Evolutionary conservation across 1,140 invertebrate species (phyloP).

Genomic region (Drosophila gunungcola): DNA sequence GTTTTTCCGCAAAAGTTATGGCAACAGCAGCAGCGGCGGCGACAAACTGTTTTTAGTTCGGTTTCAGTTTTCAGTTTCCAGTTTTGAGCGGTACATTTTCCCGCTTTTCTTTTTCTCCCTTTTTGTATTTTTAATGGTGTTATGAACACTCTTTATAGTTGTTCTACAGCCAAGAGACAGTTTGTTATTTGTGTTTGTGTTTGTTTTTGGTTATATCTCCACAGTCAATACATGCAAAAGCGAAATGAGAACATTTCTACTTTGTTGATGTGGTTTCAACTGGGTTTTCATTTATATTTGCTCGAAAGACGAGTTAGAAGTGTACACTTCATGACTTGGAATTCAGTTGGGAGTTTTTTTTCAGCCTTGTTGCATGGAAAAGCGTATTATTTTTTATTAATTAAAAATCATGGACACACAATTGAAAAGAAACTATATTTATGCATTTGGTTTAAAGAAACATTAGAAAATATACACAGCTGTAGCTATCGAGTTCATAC

Average conservation of each 20-base stretch:
- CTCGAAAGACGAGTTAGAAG: neutral
- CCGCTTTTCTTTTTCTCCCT: conserved; percentile 10
- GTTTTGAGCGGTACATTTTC: conserved; percentile 16
- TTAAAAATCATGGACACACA: neutral
- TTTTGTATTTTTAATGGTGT: conserved; percentile 45
- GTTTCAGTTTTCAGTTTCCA: conserved; percentile 34
- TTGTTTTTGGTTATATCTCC: no score
- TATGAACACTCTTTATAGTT: conserved; percentile 35
- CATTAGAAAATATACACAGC: no score
- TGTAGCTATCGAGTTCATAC: no score
- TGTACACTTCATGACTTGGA: neutral
- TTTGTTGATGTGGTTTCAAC: conserved; percentile 19
- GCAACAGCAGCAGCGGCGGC: conserved; percentile 24
- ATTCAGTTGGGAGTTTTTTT: neutral
- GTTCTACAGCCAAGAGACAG: neutral
- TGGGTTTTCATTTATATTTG: conserved; percentile 6
- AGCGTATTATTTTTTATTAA: neutral
- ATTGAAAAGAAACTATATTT: neutral
- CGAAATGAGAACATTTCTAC: conserved; percentile 5
- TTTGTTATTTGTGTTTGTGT: neutral
- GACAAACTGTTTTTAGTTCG: conserved; percentile 50
- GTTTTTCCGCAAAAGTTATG: conserved; percentile 67
- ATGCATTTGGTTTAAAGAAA: neutral
- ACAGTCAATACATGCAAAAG: conserved; percentile 14
- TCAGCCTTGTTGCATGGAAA: neutral